These are phyloP conservation scores for Drosophila ananassae DNA, from an alignment of 1,140 invertebrate genomes.

Conservation along the genomic window DNA sequence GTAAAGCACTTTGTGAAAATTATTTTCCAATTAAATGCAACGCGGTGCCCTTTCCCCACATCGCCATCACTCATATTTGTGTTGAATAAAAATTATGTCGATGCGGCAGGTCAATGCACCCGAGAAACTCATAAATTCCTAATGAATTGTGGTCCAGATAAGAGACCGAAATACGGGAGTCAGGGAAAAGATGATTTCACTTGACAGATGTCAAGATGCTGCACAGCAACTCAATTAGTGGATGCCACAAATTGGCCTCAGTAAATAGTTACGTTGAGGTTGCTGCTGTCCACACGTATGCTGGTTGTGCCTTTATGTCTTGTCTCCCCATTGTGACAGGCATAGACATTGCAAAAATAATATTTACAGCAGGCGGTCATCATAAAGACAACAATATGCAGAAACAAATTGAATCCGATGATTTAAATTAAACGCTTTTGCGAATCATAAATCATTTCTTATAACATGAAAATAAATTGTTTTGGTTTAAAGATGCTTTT, in stretches of 20 bases:
- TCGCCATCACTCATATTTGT: neutral
- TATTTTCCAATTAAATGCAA: slow-evolving; percentile 63
- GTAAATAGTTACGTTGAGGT: slow-evolving; percentile 44
- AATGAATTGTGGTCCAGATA: slow-evolving; percentile 50
- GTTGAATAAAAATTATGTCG: slow-evolving; percentile 7
- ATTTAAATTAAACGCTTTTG: neutral
- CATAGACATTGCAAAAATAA: slow-evolving; percentile 5
- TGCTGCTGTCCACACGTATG: slow-evolving; percentile 20
- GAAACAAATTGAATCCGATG: neutral
- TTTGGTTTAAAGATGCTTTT: neutral
- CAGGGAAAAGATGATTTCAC: slow-evolving; percentile 43
- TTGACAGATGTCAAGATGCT: slow-evolving; percentile 74
- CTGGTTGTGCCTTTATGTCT: slow-evolving; percentile 4
- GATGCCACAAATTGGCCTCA: slow-evolving; percentile 59
- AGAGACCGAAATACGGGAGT: neutral
- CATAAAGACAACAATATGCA: neutral
- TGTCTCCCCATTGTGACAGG: slow-evolving; percentile 17
- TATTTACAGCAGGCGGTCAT: slow-evolving; percentile 16
- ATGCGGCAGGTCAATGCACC: slow-evolving; percentile 30
- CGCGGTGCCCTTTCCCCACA: neutral
- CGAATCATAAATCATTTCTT: neutral
- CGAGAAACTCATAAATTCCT: slow-evolving; percentile 43
- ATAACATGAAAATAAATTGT: neutral
- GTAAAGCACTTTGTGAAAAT: slow-evolving; percentile 74
- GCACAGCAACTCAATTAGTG: slow-evolving; percentile 71